A percentile compares a stretch with the other conserved stretches of the same genome.
Evolutionary conservation across 2,888 invertebrate genomes (phyloP).

Genomic region (Drosophila mimica): DNA sequence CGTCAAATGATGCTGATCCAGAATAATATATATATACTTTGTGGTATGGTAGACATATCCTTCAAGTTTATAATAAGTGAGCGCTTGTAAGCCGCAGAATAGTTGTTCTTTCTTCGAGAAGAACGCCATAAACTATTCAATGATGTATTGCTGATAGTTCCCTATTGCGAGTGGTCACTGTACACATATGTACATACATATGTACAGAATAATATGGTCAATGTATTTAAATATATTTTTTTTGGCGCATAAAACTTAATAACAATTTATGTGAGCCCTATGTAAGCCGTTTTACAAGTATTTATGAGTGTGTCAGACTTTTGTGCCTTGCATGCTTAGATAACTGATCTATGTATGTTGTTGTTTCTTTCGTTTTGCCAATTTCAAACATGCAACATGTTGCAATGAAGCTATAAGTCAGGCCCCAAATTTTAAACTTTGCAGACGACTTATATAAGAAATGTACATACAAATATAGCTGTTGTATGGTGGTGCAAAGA

Average conservation of each 20-base stretch:
- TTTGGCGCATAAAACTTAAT: constrained; percentile 27
- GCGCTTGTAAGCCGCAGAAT: background rate
- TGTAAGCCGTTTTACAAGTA: constrained; percentile 16
- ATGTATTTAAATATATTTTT: constrained; percentile 19
- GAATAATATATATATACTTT: background rate
- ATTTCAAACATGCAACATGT: constrained; percentile 74
- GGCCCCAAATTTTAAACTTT: constrained; percentile 64
- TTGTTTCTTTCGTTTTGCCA: constrained; percentile 42
- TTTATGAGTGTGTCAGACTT: constrained; percentile 21
- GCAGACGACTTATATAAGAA: constrained; percentile 57
- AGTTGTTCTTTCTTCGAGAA: background rate
- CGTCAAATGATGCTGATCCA: background rate
- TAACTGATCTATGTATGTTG: constrained; percentile 54
- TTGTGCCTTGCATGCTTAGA: constrained; percentile 39
- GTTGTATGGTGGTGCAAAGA: background rate
- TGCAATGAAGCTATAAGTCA: constrained; percentile 69
- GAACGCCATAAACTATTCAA: background rate
- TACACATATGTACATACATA: background rate
- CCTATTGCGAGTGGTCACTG: background rate
- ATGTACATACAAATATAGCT: constrained; percentile 13
- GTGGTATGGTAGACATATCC: background rate
- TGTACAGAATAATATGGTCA: background rate
- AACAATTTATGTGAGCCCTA: constrained; percentile 25
- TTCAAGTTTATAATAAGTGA: too few relatives aligned
- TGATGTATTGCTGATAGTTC: background rate